Evolutionary conservation across 2,888 invertebrate species (phyloP), one percentile per base, ranked within the genome.

Genomic region (Yponomeuta evonymella): DNA sequence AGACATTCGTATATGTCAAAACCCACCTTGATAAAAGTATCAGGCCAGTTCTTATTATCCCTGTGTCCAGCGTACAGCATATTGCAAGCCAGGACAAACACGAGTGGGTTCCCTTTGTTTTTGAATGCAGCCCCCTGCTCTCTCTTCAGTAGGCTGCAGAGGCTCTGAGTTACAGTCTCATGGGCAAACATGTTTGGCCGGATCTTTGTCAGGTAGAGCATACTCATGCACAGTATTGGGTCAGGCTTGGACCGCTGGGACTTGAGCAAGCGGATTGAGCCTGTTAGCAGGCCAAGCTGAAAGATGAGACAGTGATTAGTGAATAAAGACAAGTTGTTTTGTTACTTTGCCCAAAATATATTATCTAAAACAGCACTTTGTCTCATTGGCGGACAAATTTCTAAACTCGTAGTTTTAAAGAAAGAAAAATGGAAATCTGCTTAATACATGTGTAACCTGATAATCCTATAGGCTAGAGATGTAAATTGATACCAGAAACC

Each of bases 1-100:
- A 43, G 8, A 8, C 8, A 1, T 43, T 43, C 43, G 1, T 8
- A 43, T 43, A 8, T 33, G 8, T 8, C 8, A 1, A 43, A 43
- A 63, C 77, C 76, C 81, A 97, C 97, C 94, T 97, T 97, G 1
- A 98, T 94, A 90, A 98, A 98, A 71, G 94, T 93, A 81, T 98
- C 98, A 0, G 98, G 98, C 99, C 98, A 99, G 77, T 95, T 95
- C 73, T 94, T 95, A 76, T 96, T 96, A 64, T 98, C 97, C 69
- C 94, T 92, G 83, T 95, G 98, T 0, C 97, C 97, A 75, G 95
- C 94, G 80, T 96, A 94, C 70, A 98, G 87, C 79, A 98, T 93
- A 87, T 98, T 98, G 73, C 97, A 95, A 5, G 97, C 96, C 67
- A 98, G 86, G 48, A 97, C 95, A 75, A 97, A 96, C 64, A 97